Percentiles rank a stretch among this genome's conserved stretches.
phyloP scores from a whole-genome alignment of 2,113 vertebrate species.

The Gymnorhina tibicen region DNA sequence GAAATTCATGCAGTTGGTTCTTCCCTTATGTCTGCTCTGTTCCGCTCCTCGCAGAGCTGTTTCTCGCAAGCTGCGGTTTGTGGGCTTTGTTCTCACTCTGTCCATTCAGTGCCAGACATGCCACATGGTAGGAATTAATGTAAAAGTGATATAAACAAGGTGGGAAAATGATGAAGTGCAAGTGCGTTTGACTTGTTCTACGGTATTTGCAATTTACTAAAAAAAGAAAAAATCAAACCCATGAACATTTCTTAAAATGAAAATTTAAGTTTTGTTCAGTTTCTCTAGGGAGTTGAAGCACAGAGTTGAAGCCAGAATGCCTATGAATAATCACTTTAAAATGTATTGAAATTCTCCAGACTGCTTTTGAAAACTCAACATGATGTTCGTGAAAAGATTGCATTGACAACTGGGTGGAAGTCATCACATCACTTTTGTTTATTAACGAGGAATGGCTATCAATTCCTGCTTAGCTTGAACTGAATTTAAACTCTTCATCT shows the following conservation, averaged over 20 bases:
- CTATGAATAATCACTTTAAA: neutral
- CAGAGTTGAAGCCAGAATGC: neutral
- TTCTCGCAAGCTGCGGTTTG: neutral
- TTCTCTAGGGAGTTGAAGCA: neutral
- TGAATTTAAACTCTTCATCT: neutral
- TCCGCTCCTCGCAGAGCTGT: neutral
- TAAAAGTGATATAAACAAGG: neutral
- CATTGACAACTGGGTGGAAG: neutral
- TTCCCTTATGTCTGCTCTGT: neutral
- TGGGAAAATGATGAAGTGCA: neutral
- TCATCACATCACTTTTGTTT: neutral
- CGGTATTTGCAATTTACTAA: neutral
- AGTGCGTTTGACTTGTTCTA: neutral
- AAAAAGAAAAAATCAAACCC: neutral
- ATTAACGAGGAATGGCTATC: neutral
- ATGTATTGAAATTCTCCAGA: neutral
- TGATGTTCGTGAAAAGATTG: neutral
- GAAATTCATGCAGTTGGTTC: slow-evolving; percentile 10
- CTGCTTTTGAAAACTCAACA: neutral
- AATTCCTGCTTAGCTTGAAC: neutral
- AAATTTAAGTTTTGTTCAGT: neutral
- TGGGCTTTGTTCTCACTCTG: neutral
- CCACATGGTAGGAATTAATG: neutral
- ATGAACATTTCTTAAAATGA: neutral
- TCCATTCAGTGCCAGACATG: neutral